These are phyloP conservation scores for Muntiacus muntjak DNA, from an alignment of 2,113 vertebrate genomes.

Conservation along the genomic window DNA sequence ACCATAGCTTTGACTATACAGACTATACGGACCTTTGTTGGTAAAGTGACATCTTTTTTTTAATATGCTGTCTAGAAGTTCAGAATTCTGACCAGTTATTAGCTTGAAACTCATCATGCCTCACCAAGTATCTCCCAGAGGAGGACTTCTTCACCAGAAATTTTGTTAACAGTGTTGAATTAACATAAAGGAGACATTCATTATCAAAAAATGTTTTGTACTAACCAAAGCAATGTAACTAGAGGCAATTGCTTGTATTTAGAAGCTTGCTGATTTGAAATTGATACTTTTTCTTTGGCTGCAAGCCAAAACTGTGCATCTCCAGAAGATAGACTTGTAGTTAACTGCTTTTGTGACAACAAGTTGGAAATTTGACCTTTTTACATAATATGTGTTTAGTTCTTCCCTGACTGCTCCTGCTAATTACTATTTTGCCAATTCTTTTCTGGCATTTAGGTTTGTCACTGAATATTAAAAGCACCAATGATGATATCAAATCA, in stretches of 20 bases:
- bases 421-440: conserved; percentile 66
- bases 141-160: background rate
- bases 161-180: background rate
- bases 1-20: background rate
- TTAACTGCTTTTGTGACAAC: conserved; percentile 21
- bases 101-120: background rate
- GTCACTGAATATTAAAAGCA: background rate
- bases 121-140: background rate
- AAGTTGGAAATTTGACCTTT: conserved; percentile 57
- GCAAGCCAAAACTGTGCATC: background rate
- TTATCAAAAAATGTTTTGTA: background rate
- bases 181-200: background rate
- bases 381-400: conserved; percentile 5
- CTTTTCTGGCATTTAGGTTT: conserved; percentile 27
- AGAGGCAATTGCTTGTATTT: background rate
- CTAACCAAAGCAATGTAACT: background rate
- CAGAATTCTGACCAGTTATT: background rate
- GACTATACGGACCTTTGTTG: background rate
- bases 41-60: background rate
- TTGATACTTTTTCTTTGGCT: conserved; percentile 7
- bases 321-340: conserved; percentile 25
- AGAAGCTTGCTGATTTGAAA: background rate
- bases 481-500: conserved; percentile 13
- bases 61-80: background rate
- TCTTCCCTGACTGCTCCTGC: conserved; percentile 22